These are phyloP conservation scores for Lordiphosa andalusiaca DNA, from an alignment of 2,888 invertebrate species.

Conservation along the genomic window DNA sequence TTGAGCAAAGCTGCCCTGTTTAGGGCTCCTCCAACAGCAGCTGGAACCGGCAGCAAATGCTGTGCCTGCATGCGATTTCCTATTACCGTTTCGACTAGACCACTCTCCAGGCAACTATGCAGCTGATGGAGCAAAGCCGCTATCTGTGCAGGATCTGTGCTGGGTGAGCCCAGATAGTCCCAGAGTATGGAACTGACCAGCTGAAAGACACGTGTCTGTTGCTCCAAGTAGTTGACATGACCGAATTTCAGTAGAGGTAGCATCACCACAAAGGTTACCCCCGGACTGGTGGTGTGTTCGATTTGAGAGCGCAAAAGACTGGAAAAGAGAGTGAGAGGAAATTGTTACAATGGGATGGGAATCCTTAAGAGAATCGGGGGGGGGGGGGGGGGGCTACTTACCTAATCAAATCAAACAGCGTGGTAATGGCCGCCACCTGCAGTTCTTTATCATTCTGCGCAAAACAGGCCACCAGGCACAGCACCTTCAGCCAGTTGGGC, in stretches of 20 bases:
- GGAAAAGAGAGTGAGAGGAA: neutral
- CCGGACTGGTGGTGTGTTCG: constrained; percentile 80
- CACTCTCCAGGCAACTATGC: constrained; percentile 85
- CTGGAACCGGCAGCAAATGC: constrained; percentile 64
- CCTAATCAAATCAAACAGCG: constrained; percentile 87
- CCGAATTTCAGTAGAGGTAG: constrained; percentile 85
- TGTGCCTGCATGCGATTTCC: constrained; percentile 81
- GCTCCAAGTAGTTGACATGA: constrained; percentile 85
- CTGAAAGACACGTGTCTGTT: constrained; percentile 86
- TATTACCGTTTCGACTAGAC: constrained; percentile 87
- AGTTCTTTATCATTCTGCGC: constrained; percentile 84
- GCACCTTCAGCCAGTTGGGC: constrained; percentile 87
- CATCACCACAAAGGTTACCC: constrained; percentile 85
- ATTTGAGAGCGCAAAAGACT: constrained; percentile 80
- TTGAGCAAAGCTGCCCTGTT: constrained; percentile 58
- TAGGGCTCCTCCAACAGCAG: neutral
- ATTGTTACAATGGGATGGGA: no score
- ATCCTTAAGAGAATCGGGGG: no score
- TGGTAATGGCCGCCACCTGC: constrained; percentile 85
- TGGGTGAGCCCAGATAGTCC: constrained; percentile 83
- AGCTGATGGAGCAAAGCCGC: constrained; percentile 88
- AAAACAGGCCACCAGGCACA: constrained; percentile 86
- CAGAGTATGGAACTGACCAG: constrained; percentile 86
- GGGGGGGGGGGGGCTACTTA: constrained; percentile 41
- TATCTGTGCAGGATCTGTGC: constrained; percentile 77